Conservation (phyloP, 2,888 invertebrate species). For the Chrysolina haemoptera region DNA sequence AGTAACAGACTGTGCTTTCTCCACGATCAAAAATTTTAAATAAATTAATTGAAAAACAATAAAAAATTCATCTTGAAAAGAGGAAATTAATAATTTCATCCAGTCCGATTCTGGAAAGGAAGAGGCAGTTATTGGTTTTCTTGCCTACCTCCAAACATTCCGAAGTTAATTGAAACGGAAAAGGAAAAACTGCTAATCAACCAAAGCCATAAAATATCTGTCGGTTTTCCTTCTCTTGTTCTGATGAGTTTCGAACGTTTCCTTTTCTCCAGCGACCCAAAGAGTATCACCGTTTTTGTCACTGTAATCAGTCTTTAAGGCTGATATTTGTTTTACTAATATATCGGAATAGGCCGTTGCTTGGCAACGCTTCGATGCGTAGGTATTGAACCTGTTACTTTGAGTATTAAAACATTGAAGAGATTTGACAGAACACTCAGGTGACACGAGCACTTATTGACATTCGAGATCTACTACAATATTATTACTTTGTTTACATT, state of each 20-base stretch:
- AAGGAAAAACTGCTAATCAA: constrained; percentile 19
- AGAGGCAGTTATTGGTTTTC: neutral
- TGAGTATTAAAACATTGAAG: constrained; percentile 3
- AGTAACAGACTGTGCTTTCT: too few relatives aligned
- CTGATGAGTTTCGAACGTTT: constrained; percentile 1
- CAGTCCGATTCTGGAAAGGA: neutral
- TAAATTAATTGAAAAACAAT: too few relatives aligned
- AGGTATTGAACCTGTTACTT: neutral
- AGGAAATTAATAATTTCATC: neutral
- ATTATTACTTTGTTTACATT: neutral
- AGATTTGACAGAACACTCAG: constrained; percentile 4
- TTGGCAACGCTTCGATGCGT: neutral
- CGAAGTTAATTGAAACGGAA: constrained; percentile 17
- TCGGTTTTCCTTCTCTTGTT: constrained; percentile 9
- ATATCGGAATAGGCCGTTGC: neutral
- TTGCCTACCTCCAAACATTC: constrained; percentile 2
- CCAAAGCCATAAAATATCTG: constrained; percentile 6
- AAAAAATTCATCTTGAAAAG: too few relatives aligned
- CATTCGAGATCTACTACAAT: neutral
- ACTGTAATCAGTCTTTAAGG: too few relatives aligned
- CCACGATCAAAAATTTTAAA: too few relatives aligned
- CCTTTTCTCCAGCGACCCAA: neutral
- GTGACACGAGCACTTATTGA: neutral
- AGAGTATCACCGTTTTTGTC: neutral
- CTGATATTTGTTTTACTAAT: too few relatives aligned